Conservation (phyloP, 2,888 invertebrate genomes). For the Strigamia maritima region DNA sequence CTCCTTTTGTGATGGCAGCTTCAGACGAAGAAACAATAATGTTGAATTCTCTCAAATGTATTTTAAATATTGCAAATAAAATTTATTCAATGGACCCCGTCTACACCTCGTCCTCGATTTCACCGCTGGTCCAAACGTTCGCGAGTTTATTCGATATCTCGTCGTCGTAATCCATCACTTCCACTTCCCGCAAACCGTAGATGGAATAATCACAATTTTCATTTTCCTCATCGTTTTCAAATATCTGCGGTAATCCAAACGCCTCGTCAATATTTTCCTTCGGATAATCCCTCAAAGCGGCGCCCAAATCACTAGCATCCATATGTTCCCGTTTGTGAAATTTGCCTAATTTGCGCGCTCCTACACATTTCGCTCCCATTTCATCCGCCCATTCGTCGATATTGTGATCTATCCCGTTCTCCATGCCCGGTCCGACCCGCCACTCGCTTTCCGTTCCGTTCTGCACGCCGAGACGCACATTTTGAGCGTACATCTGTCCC, state of each 20-base stretch:
- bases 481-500: not conserved
- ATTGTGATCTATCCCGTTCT: not conserved
- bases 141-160: not conserved
- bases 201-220: not conserved
- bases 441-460: not conserved
- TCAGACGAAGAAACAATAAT: not conserved
- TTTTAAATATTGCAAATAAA: slow-evolving; percentile 4
- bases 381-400: not conserved
- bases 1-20: not conserved
- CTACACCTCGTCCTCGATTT: not conserved
- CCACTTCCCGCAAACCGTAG: not conserved
- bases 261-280: not conserved
- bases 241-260: not conserved
- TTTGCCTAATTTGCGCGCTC: not conserved
- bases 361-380: not conserved
- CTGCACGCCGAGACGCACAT: not conserved
- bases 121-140: not conserved
- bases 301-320: not conserved
- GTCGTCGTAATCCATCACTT: not conserved
- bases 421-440: not conserved
- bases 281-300: not conserved
- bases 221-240: not conserved
- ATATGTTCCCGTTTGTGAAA: not conserved
- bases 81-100: not conserved
- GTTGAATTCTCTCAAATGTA: not conserved